Conservation (phyloP, 2,113 vertebrate genomes). For the Cygnus atratus region DNA sequence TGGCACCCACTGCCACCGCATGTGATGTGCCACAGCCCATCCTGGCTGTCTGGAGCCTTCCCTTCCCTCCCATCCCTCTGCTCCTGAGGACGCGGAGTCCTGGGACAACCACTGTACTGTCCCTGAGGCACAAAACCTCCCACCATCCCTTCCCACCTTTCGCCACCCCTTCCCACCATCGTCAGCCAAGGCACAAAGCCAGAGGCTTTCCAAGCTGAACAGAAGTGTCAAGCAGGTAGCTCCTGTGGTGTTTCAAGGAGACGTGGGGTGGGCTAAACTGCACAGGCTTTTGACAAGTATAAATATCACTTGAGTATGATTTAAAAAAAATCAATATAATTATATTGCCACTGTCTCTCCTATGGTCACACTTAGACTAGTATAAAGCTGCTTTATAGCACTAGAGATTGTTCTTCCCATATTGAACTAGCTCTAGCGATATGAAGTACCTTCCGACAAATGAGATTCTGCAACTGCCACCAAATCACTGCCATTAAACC, state of each 20-base stretch:
- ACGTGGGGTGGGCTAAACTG: not conserved
- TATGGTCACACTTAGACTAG: not conserved
- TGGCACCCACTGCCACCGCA: not conserved
- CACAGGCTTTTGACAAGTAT: not conserved
- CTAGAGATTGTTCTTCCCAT: not conserved
- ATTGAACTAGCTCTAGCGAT: not conserved
- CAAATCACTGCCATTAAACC: not conserved
- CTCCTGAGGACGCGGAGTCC: not conserved
- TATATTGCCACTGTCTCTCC: not conserved
- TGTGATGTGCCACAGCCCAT: not conserved
- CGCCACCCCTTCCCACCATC: not conserved
- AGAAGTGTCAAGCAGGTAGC: not conserved
- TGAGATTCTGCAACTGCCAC: not conserved
- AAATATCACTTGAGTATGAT: not conserved
- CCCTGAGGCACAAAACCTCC: not conserved
- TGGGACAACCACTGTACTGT: not conserved
- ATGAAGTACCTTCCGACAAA: not conserved
- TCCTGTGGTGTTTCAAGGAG: not conserved
- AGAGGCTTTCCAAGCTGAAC: not conserved
- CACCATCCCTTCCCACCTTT: not conserved
- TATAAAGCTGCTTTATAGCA: not conserved
- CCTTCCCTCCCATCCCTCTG: accelerated
- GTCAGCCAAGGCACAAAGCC: not conserved
- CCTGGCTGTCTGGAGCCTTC: not conserved
- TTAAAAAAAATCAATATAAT: not conserved